These are phyloP conservation scores for Neuroterus valhalla DNA, from an alignment of 1,140 invertebrate genomes.

Conservation along the genomic window DNA sequence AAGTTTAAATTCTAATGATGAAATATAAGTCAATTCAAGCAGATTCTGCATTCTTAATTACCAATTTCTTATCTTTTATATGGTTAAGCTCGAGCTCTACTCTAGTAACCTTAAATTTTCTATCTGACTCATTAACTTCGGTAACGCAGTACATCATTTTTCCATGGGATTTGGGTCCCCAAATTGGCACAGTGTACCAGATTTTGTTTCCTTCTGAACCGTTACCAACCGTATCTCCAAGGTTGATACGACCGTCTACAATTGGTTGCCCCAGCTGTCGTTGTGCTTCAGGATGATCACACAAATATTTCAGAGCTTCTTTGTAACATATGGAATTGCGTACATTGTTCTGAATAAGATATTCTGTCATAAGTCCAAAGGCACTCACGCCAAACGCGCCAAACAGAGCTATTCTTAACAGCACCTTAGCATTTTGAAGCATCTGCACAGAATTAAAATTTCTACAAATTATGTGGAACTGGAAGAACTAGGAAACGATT, in stretches of 20 bases:
- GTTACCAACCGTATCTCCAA: neutral
- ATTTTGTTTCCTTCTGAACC: neutral
- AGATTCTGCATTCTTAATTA: conserved; percentile 2
- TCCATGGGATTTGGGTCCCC: neutral
- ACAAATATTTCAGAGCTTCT: conserved; percentile 3
- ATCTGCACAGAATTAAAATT: neutral
- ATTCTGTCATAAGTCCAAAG: neutral
- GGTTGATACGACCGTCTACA: neutral
- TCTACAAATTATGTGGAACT: neutral
- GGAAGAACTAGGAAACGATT: neutral
- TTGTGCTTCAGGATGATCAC: conserved; percentile 20
- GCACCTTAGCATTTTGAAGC: neutral
- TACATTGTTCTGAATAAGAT: neutral
- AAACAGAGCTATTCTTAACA: neutral
- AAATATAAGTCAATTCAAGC: conserved; percentile 9
- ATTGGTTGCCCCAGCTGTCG: neutral
- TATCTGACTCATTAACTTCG: neutral
- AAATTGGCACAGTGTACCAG: neutral
- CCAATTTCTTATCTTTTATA: conserved; percentile 30
- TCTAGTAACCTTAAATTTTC: neutral
- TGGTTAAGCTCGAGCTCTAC: conserved; percentile 29
- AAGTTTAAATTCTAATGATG: neutral
- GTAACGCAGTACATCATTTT: conserved; percentile 9
- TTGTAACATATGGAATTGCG: conserved; percentile 5
- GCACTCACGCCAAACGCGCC: neutral